phyloP scores from a whole-genome alignment of 2,113 vertebrate species.

The Muscicapa adusta region DNA sequence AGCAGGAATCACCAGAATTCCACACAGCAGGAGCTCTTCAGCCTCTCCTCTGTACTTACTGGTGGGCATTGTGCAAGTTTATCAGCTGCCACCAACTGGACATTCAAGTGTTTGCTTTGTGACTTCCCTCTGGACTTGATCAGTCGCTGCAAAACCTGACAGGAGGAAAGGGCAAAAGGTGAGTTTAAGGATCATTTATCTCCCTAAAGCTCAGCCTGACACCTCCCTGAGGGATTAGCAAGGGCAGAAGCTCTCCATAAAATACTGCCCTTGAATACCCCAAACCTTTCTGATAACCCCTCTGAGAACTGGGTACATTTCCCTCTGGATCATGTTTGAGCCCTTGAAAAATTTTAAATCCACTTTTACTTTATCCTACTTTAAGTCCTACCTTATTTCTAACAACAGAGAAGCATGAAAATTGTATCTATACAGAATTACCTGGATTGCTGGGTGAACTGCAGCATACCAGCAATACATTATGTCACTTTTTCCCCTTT shows the following conservation, averaged over 20 bases:
- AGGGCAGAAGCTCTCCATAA: not conserved
- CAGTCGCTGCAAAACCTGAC: constrained; percentile 91
- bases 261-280: not conserved
- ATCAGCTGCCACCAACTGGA: constrained; percentile 95
- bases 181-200: not conserved
- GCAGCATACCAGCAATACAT: not conserved
- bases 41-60: constrained; percentile 75
- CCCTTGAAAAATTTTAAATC: not conserved
- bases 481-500: not conserved
- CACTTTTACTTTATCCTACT: not conserved
- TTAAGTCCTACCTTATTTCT: not conserved
- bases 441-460: not conserved
- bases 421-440: not conserved
- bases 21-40: not conserved
- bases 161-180: constrained; percentile 15
- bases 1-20: not conserved
- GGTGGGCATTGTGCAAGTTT: constrained; percentile 96
- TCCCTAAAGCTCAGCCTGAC: not conserved
- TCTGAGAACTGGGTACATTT: not conserved
- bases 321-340: not conserved
- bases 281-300: not conserved
- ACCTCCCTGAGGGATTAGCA: not conserved
- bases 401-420: not conserved
- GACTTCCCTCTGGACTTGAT: constrained; percentile 98
- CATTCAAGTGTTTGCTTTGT: constrained; percentile 97